Evolutionary conservation across 35 echinoderm and acorn worm genomes (phyloP), one percentile per base, ranked within the genome.

Genomic region (Ptychodera flava): DNA sequence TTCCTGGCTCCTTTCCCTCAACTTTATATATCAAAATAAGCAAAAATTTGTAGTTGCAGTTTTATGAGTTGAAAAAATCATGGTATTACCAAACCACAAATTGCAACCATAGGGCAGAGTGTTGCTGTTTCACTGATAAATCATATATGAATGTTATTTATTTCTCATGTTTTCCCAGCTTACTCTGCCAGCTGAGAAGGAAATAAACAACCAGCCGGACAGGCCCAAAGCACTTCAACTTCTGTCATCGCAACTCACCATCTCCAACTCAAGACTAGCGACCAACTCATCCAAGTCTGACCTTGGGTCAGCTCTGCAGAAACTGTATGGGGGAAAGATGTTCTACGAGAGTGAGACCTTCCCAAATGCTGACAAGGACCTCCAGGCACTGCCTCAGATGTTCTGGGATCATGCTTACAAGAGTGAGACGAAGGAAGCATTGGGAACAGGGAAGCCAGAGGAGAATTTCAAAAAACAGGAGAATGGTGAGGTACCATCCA

Each of bases 361-460:
- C 87, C 96, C 96, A 0, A 88, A 85, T 31, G 27, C 27, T 10
- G 38, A 15, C 0, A 33, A 36, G 0, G 96, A 99, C 45, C 36
- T 94, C 16, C 35, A 87, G 78, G 85, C 86, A 1, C 64, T 94
- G 6, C 96, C 96, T 0, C 35, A 87, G 32, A 16, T 94, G 28
- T 94, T 99, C 33, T 99, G 90, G 96, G 88, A 90, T 29, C 90
- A 94, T 32, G 92, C 96, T 22, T 94, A 90, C 30, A 85, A 92
- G 32, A 64, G 6, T 12, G 45, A 64, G 45, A 6, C 6, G 6
- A 64, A 22, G 22, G 45, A 64, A 22, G 6, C 22, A 22, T 64
- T 64, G 22, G 45, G 45, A 64, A 12, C 45, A 64, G 45, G 45
- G 6, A 6, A 64, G 22, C 6, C 45, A 12, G 22, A 64, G 45